Percentiles rank a stretch among this genome's conserved stretches.
phyloP scores from a whole-genome alignment of 37 sponge, comb jelly and placozoan genomes.

The Cliona cf. orientalis region DNA sequence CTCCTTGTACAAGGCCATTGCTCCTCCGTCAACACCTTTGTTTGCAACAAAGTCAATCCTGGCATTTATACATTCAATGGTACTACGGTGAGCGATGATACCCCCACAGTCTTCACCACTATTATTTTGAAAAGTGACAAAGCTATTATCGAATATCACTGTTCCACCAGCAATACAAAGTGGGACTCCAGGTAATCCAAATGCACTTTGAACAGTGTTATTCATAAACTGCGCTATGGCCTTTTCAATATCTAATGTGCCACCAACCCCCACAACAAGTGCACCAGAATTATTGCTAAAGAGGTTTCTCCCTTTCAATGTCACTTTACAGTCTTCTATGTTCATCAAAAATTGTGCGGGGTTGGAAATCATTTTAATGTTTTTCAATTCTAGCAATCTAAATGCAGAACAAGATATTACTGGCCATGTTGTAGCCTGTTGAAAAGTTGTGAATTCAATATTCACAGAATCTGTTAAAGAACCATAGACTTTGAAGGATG shows the following conservation, averaged over 20 bases:
- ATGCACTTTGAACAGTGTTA: neutral
- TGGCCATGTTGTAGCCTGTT: too few species aligned
- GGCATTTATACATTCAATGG: neutral
- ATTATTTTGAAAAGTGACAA: neutral
- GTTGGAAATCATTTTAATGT: too few species aligned
- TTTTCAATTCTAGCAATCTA: too few species aligned
- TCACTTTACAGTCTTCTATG: too few species aligned
- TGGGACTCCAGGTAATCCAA: too few species aligned
- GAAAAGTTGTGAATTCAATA: too few species aligned
- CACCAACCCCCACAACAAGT: neutral
- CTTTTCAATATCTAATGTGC: neutral
- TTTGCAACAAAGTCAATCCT: neutral
- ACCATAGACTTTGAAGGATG: too few species aligned
- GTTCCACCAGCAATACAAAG: neutral
- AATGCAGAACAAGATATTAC: too few species aligned
- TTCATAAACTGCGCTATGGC: neutral
- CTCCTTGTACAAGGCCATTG: neutral
- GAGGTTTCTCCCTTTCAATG: neutral
- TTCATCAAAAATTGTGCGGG: too few species aligned
- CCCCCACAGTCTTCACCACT: neutral
- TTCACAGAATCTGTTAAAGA: too few species aligned
- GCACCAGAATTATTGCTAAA: neutral
- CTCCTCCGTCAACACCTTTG: neutral
- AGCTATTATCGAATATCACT: neutral
- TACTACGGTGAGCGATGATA: neutral